These are phyloP conservation scores for Heterotilapia buettikoferi DNA, from an alignment of 2,113 vertebrate genomes.

Conservation along the genomic window DNA sequence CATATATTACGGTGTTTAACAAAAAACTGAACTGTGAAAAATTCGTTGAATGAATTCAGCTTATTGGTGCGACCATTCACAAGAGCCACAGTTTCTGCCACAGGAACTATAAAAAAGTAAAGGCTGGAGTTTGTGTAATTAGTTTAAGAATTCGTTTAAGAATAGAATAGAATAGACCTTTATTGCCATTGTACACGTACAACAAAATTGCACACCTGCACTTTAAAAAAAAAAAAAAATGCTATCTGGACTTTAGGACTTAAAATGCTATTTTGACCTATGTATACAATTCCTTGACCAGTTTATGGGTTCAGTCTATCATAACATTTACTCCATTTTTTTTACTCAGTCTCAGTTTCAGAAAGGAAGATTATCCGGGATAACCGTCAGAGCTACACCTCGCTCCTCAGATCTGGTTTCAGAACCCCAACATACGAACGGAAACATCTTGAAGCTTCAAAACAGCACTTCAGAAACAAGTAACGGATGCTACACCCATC, in stretches of 20 bases:
- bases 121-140: neutral
- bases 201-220: neutral
- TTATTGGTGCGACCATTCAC: neutral
- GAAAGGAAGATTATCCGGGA: neutral
- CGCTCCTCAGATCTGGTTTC: neutral
- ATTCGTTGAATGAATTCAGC: neutral
- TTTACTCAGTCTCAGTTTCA: neutral
- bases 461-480: neutral
- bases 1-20: neutral
- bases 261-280: neutral
- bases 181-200: accelerated
- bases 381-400: neutral
- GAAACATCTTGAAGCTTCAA: neutral
- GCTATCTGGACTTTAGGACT: neutral
- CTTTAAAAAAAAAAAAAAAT: neutral
- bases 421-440: neutral
- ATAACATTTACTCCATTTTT: neutral
- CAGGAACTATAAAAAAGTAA: neutral
- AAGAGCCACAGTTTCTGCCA: neutral
- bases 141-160: neutral
- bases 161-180: neutral
- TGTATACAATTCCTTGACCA: neutral
- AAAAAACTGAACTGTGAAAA: neutral
- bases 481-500: neutral
- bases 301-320: neutral